Evolutionary conservation across 2,797 vertebrate genomes (phyloP).

Genomic region (Onychomys arenicola): DNA sequence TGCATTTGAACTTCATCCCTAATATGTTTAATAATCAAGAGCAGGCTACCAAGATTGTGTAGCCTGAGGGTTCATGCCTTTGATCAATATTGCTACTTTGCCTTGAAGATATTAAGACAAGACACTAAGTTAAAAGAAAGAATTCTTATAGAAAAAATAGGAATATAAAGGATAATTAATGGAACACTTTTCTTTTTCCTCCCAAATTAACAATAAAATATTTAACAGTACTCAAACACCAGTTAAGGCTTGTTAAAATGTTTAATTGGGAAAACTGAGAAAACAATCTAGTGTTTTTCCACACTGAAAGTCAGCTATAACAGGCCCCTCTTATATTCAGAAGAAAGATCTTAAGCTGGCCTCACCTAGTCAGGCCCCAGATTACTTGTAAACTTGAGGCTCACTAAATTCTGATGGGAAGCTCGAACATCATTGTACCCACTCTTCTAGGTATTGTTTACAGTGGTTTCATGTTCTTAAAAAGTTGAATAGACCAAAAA

Average conservation of each 20-base stretch:
- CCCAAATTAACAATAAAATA: not conserved
- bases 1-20: constrained; percentile 25
- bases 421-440: not conserved
- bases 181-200: not conserved
- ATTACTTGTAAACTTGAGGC: not conserved
- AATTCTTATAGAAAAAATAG: not conserved
- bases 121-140: not conserved
- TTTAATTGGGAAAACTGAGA: not conserved
- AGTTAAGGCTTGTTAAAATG: not conserved
- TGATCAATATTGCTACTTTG: constrained; percentile 35
- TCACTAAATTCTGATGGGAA: not conserved
- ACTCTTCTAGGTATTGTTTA: not conserved
- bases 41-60: not conserved
- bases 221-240: not conserved
- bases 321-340: too few relatives aligned
- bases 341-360: not conserved
- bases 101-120: constrained; percentile 3
- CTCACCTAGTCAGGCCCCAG: too few relatives aligned
- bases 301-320: not conserved
- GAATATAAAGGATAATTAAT: not conserved
- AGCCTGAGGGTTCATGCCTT: not conserved
- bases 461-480: not conserved
- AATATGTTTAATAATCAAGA: constrained; percentile 40
- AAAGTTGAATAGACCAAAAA: not conserved
- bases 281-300: not conserved